phyloP scores from a whole-genome alignment of 2,888 invertebrate genomes.

The Acanthosoma haemorrhoidale region DNA sequence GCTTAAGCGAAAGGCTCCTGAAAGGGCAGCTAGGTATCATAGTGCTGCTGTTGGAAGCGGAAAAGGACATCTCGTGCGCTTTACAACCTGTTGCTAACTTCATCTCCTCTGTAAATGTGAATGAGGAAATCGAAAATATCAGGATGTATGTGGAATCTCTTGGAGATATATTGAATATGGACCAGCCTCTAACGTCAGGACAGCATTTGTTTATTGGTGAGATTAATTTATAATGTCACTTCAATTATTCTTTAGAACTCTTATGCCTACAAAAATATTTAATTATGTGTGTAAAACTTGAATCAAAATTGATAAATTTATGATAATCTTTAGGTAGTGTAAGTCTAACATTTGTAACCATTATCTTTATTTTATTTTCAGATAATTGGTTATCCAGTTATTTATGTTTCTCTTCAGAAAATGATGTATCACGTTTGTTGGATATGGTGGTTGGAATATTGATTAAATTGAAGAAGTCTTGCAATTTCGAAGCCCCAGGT shows the following conservation, averaged over 20 bases:
- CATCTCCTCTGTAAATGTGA: not conserved
- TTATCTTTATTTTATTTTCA: no score
- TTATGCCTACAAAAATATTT: no score
- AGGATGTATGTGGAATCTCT: slow-evolving; percentile 46
- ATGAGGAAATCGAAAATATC: slow-evolving; percentile 41
- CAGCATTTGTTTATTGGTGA: slow-evolving; percentile 39
- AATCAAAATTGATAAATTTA: no score
- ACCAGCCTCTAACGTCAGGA: slow-evolving; percentile 43
- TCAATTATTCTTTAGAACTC: no score
- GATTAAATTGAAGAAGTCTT: slow-evolving; percentile 24
- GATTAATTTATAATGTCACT: no score
- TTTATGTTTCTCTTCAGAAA: slow-evolving; percentile 40
- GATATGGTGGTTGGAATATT: slow-evolving; percentile 36
- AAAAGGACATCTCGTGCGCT: slow-evolving; percentile 29
- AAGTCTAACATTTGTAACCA: no score
- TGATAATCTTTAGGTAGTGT: no score
- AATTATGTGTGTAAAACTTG: no score
- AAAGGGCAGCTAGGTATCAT: slow-evolving; percentile 34
- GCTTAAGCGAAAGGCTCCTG: slow-evolving; percentile 8
- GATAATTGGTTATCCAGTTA: slow-evolving; percentile 43
- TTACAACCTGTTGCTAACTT: slow-evolving; percentile 21
- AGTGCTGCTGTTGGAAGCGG: slow-evolving; percentile 32
- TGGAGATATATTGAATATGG: slow-evolving; percentile 45
- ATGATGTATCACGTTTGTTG: slow-evolving; percentile 41
- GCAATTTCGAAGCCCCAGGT: slow-evolving; percentile 21